Percentiles rank a stretch among this genome's conserved stretches.
These are phyloP conservation scores for Acrobeloides nanus DNA, from an alignment of 2,888 invertebrate species.

Conservation along the genomic window DNA sequence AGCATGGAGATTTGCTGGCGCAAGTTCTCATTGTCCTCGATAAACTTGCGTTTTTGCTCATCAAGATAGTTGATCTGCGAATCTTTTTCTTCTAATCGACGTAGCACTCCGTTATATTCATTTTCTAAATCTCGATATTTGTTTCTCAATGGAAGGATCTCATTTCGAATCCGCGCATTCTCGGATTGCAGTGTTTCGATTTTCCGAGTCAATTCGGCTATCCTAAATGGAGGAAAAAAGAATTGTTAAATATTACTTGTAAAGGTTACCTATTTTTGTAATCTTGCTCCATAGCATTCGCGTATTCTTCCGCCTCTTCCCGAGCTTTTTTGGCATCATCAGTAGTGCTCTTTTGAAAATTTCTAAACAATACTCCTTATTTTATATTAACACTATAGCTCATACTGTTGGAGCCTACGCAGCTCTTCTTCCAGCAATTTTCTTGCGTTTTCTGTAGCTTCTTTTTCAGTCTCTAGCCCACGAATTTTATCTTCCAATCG, in stretches of 20 bases:
- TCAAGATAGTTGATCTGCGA: slow-evolving; percentile 21
- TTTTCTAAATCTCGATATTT: slow-evolving; percentile 46
- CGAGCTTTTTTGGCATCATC: slow-evolving; percentile 44
- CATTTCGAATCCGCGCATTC: slow-evolving; percentile 41
- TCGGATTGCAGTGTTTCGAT: slow-evolving; percentile 44
- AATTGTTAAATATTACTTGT: neutral
- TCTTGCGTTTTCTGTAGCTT: slow-evolving; percentile 45
- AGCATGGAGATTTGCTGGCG: slow-evolving; percentile 36
- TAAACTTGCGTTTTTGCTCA: slow-evolving; percentile 14
- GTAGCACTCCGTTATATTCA: slow-evolving; percentile 37
- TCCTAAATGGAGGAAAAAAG: slow-evolving; percentile 19
- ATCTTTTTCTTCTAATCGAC: slow-evolving; percentile 44
- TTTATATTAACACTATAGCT: slow-evolving; percentile 3
- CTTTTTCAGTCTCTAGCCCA: slow-evolving; percentile 36
- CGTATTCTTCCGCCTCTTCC: slow-evolving; percentile 48
- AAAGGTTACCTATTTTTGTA: slow-evolving; percentile 44
- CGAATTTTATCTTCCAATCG: slow-evolving; percentile 48
- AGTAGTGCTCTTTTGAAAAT: slow-evolving; percentile 36
- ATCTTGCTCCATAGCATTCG: slow-evolving; percentile 43
- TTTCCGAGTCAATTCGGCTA: slow-evolving; percentile 46
- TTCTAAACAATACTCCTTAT: slow-evolving; percentile 16
- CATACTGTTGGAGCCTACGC: slow-evolving; percentile 42
- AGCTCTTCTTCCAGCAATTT: slow-evolving; percentile 49
- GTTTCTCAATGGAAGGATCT: slow-evolving; percentile 36
- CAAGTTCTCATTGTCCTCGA: slow-evolving; percentile 23